These are phyloP conservation scores for Anodontia alba DNA, from an alignment of 2,888 invertebrate species.

Conservation along the genomic window DNA sequence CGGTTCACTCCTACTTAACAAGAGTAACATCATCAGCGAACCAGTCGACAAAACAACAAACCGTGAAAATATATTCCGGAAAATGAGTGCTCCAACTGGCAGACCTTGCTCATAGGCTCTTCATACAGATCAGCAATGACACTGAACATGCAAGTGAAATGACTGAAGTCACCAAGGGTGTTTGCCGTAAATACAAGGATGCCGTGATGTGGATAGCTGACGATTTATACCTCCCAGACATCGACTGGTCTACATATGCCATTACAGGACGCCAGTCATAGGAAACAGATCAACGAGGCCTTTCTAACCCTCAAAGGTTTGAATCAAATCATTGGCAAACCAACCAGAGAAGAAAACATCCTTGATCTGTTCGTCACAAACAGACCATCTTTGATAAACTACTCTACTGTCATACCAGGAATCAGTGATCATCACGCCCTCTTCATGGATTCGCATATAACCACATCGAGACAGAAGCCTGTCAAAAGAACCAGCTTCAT, in stretches of 20 bases:
- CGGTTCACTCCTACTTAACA: constrained; percentile 17
- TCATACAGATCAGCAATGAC: constrained; percentile 29
- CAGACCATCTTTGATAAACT: no score
- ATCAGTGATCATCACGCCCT: background rate
- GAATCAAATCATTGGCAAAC: no score
- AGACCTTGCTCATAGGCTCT: constrained; percentile 18
- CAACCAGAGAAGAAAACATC: no score
- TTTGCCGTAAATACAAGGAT: background rate
- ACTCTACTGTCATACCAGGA: background rate
- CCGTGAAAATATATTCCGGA: constrained; percentile 14
- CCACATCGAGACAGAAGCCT: constrained; percentile 15
- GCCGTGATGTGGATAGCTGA: background rate
- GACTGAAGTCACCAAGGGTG: background rate
- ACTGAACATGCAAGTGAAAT: background rate
- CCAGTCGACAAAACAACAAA: background rate
- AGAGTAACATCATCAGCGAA: constrained; percentile 11
- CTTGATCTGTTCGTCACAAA: no score
- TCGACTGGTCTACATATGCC: background rate
- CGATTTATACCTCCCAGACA: background rate
- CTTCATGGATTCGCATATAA: no score
- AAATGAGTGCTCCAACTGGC: background rate
- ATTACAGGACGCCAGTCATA: background rate
- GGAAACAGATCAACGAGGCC: background rate
- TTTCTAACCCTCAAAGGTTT: background rate
- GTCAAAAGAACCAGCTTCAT: background rate